These are phyloP conservation scores for Pegoplata infirma DNA, from an alignment of 2,888 invertebrate genomes.

Conservation along the genomic window DNA sequence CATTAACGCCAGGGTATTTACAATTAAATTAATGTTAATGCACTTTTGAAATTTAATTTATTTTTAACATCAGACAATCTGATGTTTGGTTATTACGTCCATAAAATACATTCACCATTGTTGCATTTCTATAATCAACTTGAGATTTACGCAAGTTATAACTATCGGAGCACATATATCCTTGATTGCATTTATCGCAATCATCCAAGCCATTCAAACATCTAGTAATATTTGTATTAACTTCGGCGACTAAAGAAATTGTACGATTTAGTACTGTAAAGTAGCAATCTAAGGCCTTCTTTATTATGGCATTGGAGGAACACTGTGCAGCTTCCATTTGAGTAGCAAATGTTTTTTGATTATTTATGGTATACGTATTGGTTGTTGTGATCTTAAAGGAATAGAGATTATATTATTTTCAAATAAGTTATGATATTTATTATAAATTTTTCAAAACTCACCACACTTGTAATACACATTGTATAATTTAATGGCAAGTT, in stretches of 20 bases:
- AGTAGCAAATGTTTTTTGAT: conserved; percentile 12
- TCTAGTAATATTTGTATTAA: conserved; percentile 16
- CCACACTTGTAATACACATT: conserved; percentile 56
- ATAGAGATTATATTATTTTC: neutral
- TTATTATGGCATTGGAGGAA: conserved; percentile 5
- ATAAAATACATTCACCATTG: conserved; percentile 53
- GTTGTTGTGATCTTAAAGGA: conserved; percentile 10
- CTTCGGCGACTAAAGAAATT: conserved; percentile 9
- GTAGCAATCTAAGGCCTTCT: conserved; percentile 44
- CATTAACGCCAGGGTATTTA: too few relatives aligned
- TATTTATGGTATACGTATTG: neutral
- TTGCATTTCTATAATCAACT: conserved; percentile 2
- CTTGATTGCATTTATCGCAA: neutral
- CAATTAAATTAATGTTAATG: too few relatives aligned
- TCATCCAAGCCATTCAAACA: conserved; percentile 12
- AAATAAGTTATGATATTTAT: too few relatives aligned
- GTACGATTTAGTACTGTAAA: conserved; percentile 12
- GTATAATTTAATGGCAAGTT: conserved; percentile 42
- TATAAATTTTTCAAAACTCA: conserved; percentile 21
- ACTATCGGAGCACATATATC: neutral
- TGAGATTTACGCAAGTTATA: conserved; percentile 6
- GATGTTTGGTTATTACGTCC: neutral
- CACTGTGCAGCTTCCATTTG: conserved; percentile 27
- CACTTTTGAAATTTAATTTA: too few relatives aligned
- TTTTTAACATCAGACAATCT: neutral